Percentiles rank a stretch among this genome's conserved stretches.
phyloP scores from a whole-genome alignment of 2,113 vertebrate genomes.

The Lichenostomus cassidix region DNA sequence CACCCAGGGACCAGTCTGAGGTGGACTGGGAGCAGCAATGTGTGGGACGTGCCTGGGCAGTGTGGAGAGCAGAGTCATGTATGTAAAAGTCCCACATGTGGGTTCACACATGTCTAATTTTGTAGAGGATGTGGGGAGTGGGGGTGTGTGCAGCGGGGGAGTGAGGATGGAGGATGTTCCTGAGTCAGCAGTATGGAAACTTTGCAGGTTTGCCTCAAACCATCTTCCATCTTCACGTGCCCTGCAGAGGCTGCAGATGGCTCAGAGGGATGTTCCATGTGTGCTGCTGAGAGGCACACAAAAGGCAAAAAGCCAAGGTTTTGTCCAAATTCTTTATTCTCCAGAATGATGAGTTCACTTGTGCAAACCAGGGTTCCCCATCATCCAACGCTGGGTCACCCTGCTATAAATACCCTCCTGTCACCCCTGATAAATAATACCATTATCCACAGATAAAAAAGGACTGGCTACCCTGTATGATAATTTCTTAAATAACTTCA shows the following conservation, averaged over 20 bases:
- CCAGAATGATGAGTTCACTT: background rate
- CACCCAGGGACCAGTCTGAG: background rate
- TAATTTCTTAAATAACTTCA: background rate
- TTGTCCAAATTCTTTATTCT: constrained; percentile 29
- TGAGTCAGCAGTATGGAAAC: background rate
- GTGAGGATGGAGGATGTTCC: background rate
- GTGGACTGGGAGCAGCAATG: background rate
- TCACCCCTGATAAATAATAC: background rate
- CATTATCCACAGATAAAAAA: background rate
- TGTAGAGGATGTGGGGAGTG: background rate
- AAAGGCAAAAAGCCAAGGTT: background rate
- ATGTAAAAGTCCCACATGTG: background rate
- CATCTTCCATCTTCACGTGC: background rate
- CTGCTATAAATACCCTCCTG: background rate
- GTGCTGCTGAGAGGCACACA: background rate
- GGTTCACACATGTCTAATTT: background rate
- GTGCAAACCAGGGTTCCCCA: background rate
- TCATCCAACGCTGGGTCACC: background rate
- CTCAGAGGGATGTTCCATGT: background rate
- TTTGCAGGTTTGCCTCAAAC: background rate
- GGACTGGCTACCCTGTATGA: background rate
- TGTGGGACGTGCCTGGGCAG: rapidly evolving
- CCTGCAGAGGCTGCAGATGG: background rate
- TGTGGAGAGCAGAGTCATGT: background rate
- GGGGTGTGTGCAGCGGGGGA: background rate